These are phyloP conservation scores for Holocentrus rufus DNA, from an alignment of 2,797 vertebrate species.

Conservation along the genomic window DNA sequence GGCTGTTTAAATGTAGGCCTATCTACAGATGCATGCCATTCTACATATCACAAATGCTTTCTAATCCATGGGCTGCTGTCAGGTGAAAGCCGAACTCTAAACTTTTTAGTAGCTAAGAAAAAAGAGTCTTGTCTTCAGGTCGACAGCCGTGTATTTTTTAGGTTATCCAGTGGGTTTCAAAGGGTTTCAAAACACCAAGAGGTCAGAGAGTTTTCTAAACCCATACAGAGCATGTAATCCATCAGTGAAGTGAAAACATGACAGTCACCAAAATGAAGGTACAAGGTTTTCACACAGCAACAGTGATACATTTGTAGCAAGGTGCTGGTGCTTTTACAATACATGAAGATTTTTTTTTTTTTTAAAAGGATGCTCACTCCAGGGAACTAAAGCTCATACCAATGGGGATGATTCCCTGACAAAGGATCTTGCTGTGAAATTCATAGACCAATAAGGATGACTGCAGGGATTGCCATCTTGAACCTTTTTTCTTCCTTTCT, in stretches of 20 bases:
- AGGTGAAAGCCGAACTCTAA: too few relatives aligned
- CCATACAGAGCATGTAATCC: too few relatives aligned
- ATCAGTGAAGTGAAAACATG: constrained; percentile 6
- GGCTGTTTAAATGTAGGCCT: too few relatives aligned
- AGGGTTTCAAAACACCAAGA: neutral
- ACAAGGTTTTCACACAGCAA: neutral
- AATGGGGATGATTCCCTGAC: neutral
- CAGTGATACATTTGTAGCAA: neutral
- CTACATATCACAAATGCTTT: too few relatives aligned
- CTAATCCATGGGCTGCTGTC: too few relatives aligned
- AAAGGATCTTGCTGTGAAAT: constrained; percentile 26
- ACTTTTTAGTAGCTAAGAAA: neutral
- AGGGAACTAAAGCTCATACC: neutral
- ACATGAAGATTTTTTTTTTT: constrained; percentile 29
- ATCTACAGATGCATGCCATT: too few relatives aligned
- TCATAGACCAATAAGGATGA: constrained; percentile 25
- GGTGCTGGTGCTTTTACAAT: constrained; percentile 17
- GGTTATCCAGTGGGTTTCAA: constrained; percentile 1
- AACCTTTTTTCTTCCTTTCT: constrained; percentile 10
- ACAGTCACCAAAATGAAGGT: neutral
- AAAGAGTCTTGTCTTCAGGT: neutral
- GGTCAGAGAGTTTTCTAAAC: too few relatives aligned
- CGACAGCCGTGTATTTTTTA: neutral
- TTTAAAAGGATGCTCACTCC: constrained; percentile 27
- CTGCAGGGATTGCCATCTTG: constrained; percentile 26